Evolutionary conservation across 1,140 invertebrate genomes (phyloP), one percentile per base, ranked within the genome.

Genomic region (Achatina immaculata): DNA sequence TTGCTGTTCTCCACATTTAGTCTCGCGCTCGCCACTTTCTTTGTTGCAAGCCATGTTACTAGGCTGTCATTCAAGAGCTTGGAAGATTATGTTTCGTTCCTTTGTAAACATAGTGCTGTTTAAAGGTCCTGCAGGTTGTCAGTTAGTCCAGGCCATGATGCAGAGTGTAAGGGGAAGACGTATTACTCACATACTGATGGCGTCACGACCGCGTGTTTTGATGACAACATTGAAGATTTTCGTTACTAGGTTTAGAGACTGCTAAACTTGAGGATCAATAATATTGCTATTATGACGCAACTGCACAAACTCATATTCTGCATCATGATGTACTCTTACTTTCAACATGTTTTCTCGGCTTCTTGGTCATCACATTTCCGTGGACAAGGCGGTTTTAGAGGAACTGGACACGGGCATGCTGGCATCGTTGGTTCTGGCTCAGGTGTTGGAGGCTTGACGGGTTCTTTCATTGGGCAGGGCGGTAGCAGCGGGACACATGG

Each of bases 241-340:
- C 1, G 58, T 62, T 62, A 62, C 58, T 31, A 31, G 58, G 58
- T 31, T 55, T 62, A 4, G 58, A 62, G 58, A 62, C 4, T 62
- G 7, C 7, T 31, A 9, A 62, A 62, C 58, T 21, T 21, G 48
- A 21, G 21, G 21, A 14, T 19, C 16, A 55, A 55, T 21, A 9
- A 62, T 21, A 55, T 55, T 55, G 14, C n/a, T 55, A 62, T n/a
- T 31, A 62, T 62, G 58, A 62, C 58, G 58, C 16, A 62, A 55
- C 31, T 31, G 28, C 58, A 62, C 28, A 34, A 62, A 28, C 4
- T 4, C 7, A 6, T 4, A 9, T 6, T 2, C 58, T 55, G 51
- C 51, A 4, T 55, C n/a, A n/a, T n/a, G n/a, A n/a, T n/a, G n/a
- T n/a, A n/a, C n/a, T n/a, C n/a, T n/a, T 62, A 34, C 31, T 9